Percentiles rank a stretch among this genome's conserved stretches.
These are phyloP conservation scores for Linnaemya tessellans DNA, from an alignment of 2,888 invertebrate species.

Conservation along the genomic window DNA sequence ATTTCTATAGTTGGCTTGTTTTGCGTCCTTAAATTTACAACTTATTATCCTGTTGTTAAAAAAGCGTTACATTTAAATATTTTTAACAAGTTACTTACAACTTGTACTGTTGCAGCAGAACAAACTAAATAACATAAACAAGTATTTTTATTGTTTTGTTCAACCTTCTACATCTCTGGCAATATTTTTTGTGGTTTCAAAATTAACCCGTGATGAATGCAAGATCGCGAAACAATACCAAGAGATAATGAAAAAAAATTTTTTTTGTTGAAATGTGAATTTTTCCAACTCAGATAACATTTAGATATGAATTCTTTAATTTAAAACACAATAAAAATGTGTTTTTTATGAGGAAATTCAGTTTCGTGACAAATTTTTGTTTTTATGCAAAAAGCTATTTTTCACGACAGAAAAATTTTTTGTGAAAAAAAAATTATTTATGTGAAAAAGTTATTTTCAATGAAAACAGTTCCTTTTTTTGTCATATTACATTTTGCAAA, in stretches of 20 bases:
- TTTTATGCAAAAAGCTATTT: background rate
- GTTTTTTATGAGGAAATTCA: too few relatives aligned
- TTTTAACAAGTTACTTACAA: constrained; percentile 55
- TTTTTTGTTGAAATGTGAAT: too few relatives aligned
- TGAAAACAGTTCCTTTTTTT: too few relatives aligned
- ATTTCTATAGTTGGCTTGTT: constrained; percentile 32
- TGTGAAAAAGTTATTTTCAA: background rate
- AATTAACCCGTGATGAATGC: constrained; percentile 35
- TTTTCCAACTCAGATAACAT: too few relatives aligned
- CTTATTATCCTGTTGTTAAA: constrained; percentile 64
- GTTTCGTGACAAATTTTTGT: background rate
- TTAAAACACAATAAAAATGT: too few relatives aligned
- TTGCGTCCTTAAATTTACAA: constrained; percentile 52
- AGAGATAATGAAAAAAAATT: too few relatives aligned
- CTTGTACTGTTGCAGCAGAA: constrained; percentile 43
- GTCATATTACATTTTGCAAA: background rate
- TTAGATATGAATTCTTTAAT: too few relatives aligned
- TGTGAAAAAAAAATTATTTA: background rate
- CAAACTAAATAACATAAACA: constrained; percentile 46
- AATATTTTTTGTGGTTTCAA: constrained; percentile 13
- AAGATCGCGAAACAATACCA: background rate
- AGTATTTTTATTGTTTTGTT: constrained; percentile 46
- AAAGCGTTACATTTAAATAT: constrained; percentile 56
- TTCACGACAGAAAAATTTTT: background rate
- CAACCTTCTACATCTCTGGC: background rate